A percentile compares a stretch with the other conserved stretches of the same genome.
Evolutionary conservation across 2,113 vertebrate species (phyloP).

Genomic region (Trogon surrucura): DNA sequence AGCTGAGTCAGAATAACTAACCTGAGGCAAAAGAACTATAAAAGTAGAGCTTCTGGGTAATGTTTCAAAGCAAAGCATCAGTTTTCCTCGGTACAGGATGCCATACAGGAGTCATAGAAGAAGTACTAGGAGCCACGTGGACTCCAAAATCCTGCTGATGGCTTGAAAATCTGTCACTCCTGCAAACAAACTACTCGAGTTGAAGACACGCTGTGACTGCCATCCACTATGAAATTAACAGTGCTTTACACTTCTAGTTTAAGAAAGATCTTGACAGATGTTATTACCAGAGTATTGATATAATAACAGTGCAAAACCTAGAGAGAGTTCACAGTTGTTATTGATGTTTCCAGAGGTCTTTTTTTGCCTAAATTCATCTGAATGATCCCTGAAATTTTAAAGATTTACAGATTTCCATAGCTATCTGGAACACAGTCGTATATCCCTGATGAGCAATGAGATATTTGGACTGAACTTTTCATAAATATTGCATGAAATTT

Average conservation of each 20-base stretch:
- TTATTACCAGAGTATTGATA: background rate
- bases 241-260: background rate
- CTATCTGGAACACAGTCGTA: background rate
- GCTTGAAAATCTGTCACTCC: background rate
- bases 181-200: background rate
- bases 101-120: background rate
- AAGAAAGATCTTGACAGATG: background rate
- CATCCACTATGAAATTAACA: background rate
- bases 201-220: background rate
- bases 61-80: background rate
- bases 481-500: conserved; percentile 6
- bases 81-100: background rate
- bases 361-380: conserved; percentile 8
- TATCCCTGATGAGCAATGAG: conserved; percentile 11
- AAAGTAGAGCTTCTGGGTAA: background rate
- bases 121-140: background rate
- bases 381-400: background rate
- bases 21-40: background rate
- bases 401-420: conserved; percentile 31
- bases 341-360: background rate
- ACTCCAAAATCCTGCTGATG: background rate
- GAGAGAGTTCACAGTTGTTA: background rate
- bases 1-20: background rate
- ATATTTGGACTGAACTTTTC: conserved; percentile 1
- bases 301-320: background rate